Percentiles rank a stretch among this genome's conserved stretches.
Evolutionary conservation across 2,797 vertebrate genomes (phyloP).

Genomic region (Eulemur coronatus): DNA sequence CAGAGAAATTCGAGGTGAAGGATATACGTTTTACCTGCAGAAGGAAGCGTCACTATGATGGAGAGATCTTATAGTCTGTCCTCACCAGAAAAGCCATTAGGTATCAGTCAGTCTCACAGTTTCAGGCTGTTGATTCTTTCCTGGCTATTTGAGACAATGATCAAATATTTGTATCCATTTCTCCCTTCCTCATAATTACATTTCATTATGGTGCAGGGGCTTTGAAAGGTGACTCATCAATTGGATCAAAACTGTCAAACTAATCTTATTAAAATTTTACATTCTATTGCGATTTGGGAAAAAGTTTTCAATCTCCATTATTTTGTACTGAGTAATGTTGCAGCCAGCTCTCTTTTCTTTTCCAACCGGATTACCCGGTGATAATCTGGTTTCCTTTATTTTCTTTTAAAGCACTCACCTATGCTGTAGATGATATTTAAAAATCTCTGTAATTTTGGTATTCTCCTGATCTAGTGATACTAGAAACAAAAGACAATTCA

Average conservation of each 20-base stretch:
- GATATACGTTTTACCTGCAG: neutral
- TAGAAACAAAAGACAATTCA: neutral
- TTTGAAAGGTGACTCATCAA: neutral
- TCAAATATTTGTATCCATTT: neutral
- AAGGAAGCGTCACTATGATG: neutral
- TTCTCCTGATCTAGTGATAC: neutral
- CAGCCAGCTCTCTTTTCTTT: neutral
- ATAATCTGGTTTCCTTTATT: neutral
- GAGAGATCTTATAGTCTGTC: neutral
- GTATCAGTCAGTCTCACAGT: neutral
- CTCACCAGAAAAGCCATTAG: neutral
- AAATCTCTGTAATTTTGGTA: neutral
- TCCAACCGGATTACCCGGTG: neutral
- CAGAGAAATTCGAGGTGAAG: neutral
- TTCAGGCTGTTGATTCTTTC: neutral
- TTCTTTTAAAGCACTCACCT: neutral
- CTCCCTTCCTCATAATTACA: neutral
- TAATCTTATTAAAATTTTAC: neutral
- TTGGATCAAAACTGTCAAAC: slow-evolving; percentile 5
- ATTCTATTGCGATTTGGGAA: neutral
- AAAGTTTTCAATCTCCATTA: neutral
- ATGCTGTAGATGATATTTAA: neutral
- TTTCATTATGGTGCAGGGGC: neutral
- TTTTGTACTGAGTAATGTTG: neutral
- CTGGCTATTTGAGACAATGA: neutral